Evolutionary conservation across 2,888 invertebrate genomes (phyloP), one percentile per base, ranked within the genome.

Genomic region (Digitonthophagus gazella): DNA sequence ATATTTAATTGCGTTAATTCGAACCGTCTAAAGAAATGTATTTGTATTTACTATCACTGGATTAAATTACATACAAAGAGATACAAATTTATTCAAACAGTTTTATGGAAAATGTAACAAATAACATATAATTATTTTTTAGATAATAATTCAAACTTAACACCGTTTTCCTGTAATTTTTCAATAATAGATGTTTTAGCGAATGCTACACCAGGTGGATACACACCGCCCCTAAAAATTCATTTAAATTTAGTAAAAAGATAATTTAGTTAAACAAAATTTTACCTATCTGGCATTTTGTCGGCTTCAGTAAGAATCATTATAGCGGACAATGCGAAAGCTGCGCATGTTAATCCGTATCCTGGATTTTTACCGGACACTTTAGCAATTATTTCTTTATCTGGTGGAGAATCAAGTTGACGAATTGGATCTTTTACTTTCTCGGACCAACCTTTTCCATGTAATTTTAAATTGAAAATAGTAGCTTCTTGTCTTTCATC

Each of bases 121-220:
- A 5, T 18, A 19, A 15, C 15, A 58, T 15, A 16, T 19, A 58
- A 58, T 61, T n/a, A 61, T 2, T 61, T 61, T 19, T 18, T 61
- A n/a, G 2, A 8, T 61, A 19, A 16, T 8, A 69, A 58, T 79
- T 92, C 89, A 79, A 93, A 93, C 65, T 84, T 89, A n/a, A 92
- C 79, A 66, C 90, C 91, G 80, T 91, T 89, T 65, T 91, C 88
- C 68, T 87, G 85, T 15, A 98, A 85, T 72, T 91, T 87, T 44
- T 91, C 86, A 71, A 96, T 88, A 16, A 97, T 84, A 19, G 86
- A 87, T 0, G 97, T 96, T 72, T 94, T 88, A 0, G 85, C 85
- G 84, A 97, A 98, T 0, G 95, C 96, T 11, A 90, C 90, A 0
- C 91, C 96, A 0, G 97, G 94, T 0, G 97, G 86, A 69, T 91